Conservation (phyloP, 92 coral and sea anemone species). For the Ricordea florida region DNA sequence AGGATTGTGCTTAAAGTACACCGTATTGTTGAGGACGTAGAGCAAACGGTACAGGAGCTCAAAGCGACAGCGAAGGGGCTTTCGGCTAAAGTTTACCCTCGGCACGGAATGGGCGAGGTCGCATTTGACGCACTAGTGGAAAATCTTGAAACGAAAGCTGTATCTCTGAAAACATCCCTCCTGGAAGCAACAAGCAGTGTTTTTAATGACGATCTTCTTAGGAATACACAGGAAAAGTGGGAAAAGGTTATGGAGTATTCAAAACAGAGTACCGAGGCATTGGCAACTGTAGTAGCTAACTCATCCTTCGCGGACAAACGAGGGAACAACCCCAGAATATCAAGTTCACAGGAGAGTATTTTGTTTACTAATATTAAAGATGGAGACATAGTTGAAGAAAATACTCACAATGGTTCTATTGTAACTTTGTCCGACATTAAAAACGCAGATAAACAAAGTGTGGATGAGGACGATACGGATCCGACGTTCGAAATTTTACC, state of each 20-base stretch:
- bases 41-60: conserved; percentile 62
- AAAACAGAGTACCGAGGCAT: conserved; percentile 21
- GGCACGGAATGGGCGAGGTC: conserved; percentile 10
- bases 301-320: neutral
- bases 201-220: conserved; percentile 49
- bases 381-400: neutral
- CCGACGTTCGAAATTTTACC: conserved; percentile 27
- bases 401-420: neutral
- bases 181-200: conserved; percentile 35
- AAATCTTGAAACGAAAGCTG: conserved; percentile 51
- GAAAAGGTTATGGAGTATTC: conserved; percentile 28
- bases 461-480: neutral
- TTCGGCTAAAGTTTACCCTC: conserved; percentile 25
- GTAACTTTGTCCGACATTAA: no score
- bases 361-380: neutral
- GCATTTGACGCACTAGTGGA: conserved; percentile 42
- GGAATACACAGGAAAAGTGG: conserved; percentile 49
- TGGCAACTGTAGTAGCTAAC: conserved; percentile 12
- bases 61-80: conserved; percentile 48
- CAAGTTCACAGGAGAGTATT: neutral
- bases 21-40: conserved; percentile 66
- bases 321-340: no score
- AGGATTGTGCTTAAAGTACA: conserved; percentile 69
- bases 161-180: conserved; percentile 51
- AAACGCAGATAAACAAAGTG: no score